Conservation (phyloP, 1,140 invertebrate species). For the Drosophila burlai region DNA sequence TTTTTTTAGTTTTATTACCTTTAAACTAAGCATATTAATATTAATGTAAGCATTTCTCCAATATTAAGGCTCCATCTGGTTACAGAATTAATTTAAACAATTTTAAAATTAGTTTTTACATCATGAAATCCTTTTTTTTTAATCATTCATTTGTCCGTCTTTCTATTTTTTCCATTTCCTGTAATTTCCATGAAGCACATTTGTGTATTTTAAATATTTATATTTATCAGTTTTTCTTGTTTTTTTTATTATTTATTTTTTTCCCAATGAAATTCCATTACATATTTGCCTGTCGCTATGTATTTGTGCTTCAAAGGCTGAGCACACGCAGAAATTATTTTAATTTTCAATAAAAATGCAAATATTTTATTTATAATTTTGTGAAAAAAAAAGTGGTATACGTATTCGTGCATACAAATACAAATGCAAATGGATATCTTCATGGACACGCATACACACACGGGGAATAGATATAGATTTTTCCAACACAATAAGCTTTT, state of each 20-base stretch:
- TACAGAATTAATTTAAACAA: not conserved
- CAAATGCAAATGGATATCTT: slow-evolving; percentile 28
- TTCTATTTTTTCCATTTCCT: slow-evolving; percentile 33
- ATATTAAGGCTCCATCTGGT: not conserved
- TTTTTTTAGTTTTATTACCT: not conserved
- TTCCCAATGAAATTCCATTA: slow-evolving; percentile 2
- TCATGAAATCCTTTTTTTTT: not conserved
- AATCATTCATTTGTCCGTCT: slow-evolving; percentile 6
- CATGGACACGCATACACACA: slow-evolving; percentile 5
- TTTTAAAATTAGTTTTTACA: not conserved
- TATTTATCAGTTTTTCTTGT: slow-evolving; percentile 25
- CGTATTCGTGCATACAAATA: slow-evolving; percentile 6
- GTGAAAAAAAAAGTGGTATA: slow-evolving; percentile 29
- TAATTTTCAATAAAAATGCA: slow-evolving; percentile 69
- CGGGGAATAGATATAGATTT: slow-evolving; percentile 33
- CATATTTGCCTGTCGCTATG: slow-evolving; percentile 12
- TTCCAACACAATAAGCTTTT: slow-evolving; percentile 41
- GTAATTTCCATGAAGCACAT: slow-evolving; percentile 27
- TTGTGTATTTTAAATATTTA: slow-evolving; percentile 28
- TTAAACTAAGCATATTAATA: not conserved
- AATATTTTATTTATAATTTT: slow-evolving; percentile 69
- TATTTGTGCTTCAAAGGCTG: slow-evolving; percentile 29
- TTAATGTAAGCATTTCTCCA: not conserved
- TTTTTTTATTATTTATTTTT: not conserved
- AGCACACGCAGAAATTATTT: slow-evolving; percentile 54